These are phyloP conservation scores for Muraenolepis orangiensis DNA, from an alignment of 2,797 vertebrate genomes.

Conservation along the genomic window DNA sequence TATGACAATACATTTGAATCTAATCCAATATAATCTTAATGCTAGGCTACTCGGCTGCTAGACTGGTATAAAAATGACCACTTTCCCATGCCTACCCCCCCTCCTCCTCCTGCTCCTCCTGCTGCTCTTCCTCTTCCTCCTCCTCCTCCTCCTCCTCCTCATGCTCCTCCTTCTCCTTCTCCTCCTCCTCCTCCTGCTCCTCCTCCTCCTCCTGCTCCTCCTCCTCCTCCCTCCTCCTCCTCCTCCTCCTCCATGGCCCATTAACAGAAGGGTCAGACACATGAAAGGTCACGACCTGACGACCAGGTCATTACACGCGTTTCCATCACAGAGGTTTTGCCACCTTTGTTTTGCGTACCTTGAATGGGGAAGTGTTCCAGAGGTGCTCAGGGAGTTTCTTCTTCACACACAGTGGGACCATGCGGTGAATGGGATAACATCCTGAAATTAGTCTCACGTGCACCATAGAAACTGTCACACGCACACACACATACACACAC, in stretches of 20 bases:
- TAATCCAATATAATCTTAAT: too few species aligned
- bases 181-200: too few species aligned
- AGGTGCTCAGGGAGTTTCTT: constrained; percentile 3
- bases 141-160: too few species aligned
- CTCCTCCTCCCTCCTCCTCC: too few species aligned
- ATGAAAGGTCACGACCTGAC: constrained; percentile 18
- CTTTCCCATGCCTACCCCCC: too few species aligned
- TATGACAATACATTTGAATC: too few species aligned
- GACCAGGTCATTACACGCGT: constrained; percentile 29
- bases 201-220: too few species aligned
- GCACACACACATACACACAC: too few species aligned
- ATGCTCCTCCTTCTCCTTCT: too few species aligned
- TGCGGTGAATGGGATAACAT: not conserved
- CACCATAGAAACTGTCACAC: too few species aligned
- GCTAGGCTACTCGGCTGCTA: not conserved
- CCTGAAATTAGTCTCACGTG: not conserved
- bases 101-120: too few species aligned
- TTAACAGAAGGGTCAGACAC: constrained; percentile 19
- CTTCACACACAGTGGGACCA: constrained; percentile 22
- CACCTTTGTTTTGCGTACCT: constrained; percentile 11
- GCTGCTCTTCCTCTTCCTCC: too few species aligned
- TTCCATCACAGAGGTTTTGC: constrained; percentile 19
- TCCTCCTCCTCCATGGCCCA: not conserved
- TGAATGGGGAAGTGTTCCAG: constrained; percentile 14
- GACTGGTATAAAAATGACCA: not conserved